These are phyloP conservation scores for Neoniphon sammara DNA, from an alignment of 2,797 vertebrate species.

Conservation along the genomic window DNA sequence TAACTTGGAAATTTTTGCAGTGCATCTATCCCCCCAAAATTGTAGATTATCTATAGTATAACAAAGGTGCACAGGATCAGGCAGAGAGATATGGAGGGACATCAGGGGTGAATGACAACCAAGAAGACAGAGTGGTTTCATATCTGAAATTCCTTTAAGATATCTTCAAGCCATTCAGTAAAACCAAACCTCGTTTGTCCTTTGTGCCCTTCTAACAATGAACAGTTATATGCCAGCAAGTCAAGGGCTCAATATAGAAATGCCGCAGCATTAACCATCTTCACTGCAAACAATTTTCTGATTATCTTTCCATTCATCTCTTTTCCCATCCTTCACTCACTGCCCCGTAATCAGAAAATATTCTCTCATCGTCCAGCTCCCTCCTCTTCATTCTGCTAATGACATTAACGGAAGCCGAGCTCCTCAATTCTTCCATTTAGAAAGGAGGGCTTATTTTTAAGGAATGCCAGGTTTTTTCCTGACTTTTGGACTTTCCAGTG, in stretches of 20 bases:
- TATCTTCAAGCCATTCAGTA: too few species aligned
- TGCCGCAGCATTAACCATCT: neutral
- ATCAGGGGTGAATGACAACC: neutral
- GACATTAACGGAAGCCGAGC: slow-evolving; percentile 11
- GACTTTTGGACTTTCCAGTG: slow-evolving; percentile 9
- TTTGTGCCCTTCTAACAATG: neutral
- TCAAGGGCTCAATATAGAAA: neutral
- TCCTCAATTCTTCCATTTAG: slow-evolving; percentile 9
- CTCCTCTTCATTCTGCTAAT: slow-evolving; percentile 1
- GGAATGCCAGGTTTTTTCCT: neutral
- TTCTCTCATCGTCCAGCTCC: neutral
- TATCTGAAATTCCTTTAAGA: neutral
- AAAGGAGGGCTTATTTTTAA: neutral
- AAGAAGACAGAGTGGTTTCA: neutral
- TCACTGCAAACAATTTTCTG: neutral
- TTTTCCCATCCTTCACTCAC: neutral
- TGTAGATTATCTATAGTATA: slow-evolving; percentile 52
- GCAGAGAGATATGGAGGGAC: neutral
- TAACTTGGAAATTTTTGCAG: too few species aligned
- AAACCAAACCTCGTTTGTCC: neutral
- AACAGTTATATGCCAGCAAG: neutral
- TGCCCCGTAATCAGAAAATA: slow-evolving; percentile 5
- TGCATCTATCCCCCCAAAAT: slow-evolving; percentile 27
- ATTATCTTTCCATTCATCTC: neutral
- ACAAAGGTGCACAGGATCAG: slow-evolving; percentile 19